Conservation (phyloP, 2,113 vertebrate genomes). For the Poeciliopsis prolifica region DNA sequence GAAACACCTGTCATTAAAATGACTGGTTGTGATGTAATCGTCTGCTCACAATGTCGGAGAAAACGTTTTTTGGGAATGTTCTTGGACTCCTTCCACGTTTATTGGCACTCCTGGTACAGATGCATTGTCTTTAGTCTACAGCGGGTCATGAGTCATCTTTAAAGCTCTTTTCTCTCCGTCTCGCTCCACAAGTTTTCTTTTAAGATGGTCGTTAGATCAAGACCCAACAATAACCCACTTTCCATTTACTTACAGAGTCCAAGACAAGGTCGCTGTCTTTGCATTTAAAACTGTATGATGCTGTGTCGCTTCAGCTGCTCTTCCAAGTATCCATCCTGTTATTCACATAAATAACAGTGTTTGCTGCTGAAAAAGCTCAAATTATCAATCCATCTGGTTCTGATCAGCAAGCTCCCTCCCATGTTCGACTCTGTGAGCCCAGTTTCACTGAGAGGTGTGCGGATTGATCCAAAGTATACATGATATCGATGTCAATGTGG, state of each 20-base stretch:
- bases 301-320: not conserved
- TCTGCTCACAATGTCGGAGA: too few species aligned
- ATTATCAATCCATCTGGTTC: not conserved
- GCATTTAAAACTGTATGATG: not conserved
- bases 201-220: not conserved
- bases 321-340: not conserved
- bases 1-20: too few species aligned
- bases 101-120: too few species aligned
- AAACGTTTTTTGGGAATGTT: too few species aligned
- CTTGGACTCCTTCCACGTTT: too few species aligned
- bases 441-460: not conserved
- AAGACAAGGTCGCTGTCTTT: not conserved
- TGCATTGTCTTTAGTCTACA: too few species aligned
- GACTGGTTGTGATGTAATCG: too few species aligned
- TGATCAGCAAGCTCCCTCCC: too few species aligned
- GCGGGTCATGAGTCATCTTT: not conserved
- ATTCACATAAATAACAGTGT: not conserved
- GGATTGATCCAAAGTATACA: too few species aligned
- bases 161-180: not conserved
- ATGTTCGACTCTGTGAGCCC: not conserved
- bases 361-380: not conserved
- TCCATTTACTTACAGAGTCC: not conserved
- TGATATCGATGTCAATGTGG: too few species aligned
- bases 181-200: not conserved
- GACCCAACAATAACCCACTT: not conserved